Percentiles rank a stretch among this genome's conserved stretches.
Conservation (phyloP, 2,888 invertebrate genomes). For the Caenorhabditis sinica region DNA sequence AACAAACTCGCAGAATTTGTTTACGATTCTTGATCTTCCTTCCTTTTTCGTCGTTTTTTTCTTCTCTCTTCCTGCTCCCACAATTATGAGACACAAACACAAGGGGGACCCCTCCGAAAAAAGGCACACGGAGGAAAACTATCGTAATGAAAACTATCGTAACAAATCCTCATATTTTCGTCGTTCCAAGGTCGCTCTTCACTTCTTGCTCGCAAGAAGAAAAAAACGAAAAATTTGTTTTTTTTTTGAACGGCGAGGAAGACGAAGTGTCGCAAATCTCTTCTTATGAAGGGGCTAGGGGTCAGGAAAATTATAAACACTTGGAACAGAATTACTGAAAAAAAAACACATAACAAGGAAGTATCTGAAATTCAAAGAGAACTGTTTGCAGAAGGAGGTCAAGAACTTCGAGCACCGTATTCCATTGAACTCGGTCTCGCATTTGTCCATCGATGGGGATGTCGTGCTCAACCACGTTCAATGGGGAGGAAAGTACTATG, state of each 20-base stretch:
- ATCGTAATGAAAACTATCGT: constrained; percentile 47
- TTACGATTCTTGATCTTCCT: constrained; percentile 38
- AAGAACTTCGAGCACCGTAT: constrained; percentile 78
- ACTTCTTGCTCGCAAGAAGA: neutral
- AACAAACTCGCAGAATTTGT: constrained; percentile 5
- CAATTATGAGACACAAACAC: constrained; percentile 29
- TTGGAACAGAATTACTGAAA: constrained; percentile 12
- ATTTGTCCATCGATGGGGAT: constrained; percentile 79
- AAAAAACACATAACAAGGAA: constrained; percentile 26
- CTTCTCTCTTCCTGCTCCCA: neutral
- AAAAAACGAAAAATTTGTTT: constrained; percentile 28
- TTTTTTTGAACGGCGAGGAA: constrained; percentile 20
- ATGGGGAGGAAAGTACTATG: constrained; percentile 81
- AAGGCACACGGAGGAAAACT: neutral
- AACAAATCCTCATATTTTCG: constrained; percentile 57
- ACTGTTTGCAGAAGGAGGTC: constrained; percentile 74
- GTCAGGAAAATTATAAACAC: constrained; percentile 18
- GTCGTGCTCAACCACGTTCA: constrained; percentile 77
- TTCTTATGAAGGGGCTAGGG: constrained; percentile 3
- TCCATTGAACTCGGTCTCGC: constrained; percentile 77
- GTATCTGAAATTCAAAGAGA: neutral
- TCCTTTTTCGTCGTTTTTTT: neutral
- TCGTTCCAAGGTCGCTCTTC: neutral
- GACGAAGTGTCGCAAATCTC: constrained; percentile 22
- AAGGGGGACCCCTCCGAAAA: neutral